Conservation (phyloP, 1,140 invertebrate genomes). For the Sipha flava region DNA sequence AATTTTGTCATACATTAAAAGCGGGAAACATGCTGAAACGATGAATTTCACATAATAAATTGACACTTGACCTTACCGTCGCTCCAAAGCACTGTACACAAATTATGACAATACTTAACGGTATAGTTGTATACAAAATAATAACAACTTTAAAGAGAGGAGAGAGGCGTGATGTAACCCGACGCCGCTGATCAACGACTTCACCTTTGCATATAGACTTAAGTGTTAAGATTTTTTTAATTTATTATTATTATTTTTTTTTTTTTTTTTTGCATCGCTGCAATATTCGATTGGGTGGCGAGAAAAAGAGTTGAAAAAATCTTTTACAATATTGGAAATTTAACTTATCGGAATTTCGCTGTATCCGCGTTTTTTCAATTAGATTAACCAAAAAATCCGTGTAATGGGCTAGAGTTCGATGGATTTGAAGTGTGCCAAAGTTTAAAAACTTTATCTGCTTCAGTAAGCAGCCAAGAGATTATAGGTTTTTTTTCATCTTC, state of each 20-base stretch:
- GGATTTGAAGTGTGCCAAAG: background rate
- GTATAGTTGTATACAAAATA: background rate
- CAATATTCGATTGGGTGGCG: background rate
- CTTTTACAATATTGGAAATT: background rate
- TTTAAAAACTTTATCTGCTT: background rate
- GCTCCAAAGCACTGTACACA: background rate
- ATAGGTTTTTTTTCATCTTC: background rate
- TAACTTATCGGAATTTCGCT: background rate
- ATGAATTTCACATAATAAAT: background rate
- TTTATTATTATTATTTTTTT: too few species aligned
- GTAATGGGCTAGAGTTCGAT: background rate
- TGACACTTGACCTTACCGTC: slow-evolving; percentile 14
- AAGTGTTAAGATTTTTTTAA: too few species aligned
- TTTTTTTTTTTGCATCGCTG: background rate
- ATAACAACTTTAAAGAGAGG: background rate
- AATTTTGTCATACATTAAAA: background rate
- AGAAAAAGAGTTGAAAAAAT: background rate
- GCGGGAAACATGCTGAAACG: slow-evolving; percentile 10
- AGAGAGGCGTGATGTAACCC: background rate
- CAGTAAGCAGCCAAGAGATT: background rate
- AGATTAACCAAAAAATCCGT: background rate
- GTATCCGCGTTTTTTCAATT: background rate
- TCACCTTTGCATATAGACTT: background rate
- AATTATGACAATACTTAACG: background rate
- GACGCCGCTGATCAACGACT: background rate